phyloP scores from a whole-genome alignment of 2,113 vertebrate genomes.

The Colius striatus region DNA sequence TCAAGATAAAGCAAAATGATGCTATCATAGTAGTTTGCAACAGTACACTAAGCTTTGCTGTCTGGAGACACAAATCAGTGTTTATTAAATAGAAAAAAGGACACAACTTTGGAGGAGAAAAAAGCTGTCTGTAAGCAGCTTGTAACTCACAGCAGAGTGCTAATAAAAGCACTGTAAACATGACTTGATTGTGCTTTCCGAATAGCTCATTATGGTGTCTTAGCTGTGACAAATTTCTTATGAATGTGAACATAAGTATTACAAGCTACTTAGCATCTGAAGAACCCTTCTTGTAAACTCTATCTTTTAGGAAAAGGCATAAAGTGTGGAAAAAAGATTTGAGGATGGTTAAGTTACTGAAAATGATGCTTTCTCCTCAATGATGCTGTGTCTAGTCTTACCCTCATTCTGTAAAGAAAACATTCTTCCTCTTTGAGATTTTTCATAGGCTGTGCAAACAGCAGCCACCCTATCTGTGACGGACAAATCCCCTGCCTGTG shows the following conservation, averaged over 20 bases:
- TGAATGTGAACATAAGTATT: neutral
- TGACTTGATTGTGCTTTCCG: neutral
- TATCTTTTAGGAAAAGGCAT: neutral
- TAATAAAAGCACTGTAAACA: conserved; percentile 40
- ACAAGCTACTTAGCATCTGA: neutral
- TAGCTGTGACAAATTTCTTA: neutral
- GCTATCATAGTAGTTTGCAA: neutral
- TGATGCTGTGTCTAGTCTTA: neutral
- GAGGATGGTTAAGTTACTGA: neutral
- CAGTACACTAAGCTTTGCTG: neutral
- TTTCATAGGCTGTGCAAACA: neutral
- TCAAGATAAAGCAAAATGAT: conserved; percentile 30
- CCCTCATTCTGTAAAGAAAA: neutral
- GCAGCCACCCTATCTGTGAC: rapidly evolving
- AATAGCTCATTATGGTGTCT: neutral
- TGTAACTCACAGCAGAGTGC: neutral
- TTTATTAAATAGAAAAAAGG: conserved; percentile 31
- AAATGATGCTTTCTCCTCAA: neutral
- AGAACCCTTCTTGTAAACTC: neutral
- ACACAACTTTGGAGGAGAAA: neutral
- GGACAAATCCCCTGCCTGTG: neutral
- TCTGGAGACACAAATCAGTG: conserved; percentile 9
- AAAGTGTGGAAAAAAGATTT: neutral
- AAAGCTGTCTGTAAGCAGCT: conserved; percentile 12
- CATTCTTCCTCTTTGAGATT: neutral